Evolutionary conservation across 2,797 vertebrate genomes (phyloP), one percentile per base, ranked within the genome.

Genomic region (Hirundo rustica): DNA sequence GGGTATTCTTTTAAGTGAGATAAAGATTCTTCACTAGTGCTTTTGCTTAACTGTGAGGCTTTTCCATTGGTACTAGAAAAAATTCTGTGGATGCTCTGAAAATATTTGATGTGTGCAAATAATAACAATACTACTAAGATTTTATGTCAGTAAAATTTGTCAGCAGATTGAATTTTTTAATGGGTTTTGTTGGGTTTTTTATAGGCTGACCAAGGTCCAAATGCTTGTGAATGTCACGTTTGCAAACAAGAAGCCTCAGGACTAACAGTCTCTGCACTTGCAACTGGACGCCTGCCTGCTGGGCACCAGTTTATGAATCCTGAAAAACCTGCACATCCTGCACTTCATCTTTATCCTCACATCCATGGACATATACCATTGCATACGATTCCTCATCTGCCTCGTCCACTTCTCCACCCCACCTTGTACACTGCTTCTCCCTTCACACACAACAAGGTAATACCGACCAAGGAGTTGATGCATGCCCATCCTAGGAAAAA

Each of bases 331-430:
- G 94, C 98, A 77, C 99, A 99, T 96, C 99, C 99, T 4, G 98
- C 99, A 84, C 98, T 99, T 95, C 99, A 99, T 96, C 98, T 99
- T 60, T 99, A 99, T 96, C 99, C 99, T 78, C 99, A 99, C 97
- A 99, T 99, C 96, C 99, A 99, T 23, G 99, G 99, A 66, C 99
- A 99, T 95, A 98, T 99, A 95, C 99, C 99, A 67, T 96, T 99
- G 93, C 99, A 99, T 97, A 99, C 98, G n/a, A 99, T 98, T 89
- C 98, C 98, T 38, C 98, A 98, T 95, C 96, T 99, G 96, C 98
- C 99, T 91, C 98, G 99, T 45, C 99, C 99, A 3, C 98, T 99
- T 55, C 98, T 99, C 89, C 99, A 99, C 95, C 99, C 99, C 65
- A 98, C 99, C 74, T 98, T 99, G 92, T 99, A 99, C 95, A 97